A percentile compares a stretch with the other conserved stretches of the same genome.
These are phyloP conservation scores for Tyrannus savana DNA, from an alignment of 2,113 vertebrate species.

Conservation along the genomic window DNA sequence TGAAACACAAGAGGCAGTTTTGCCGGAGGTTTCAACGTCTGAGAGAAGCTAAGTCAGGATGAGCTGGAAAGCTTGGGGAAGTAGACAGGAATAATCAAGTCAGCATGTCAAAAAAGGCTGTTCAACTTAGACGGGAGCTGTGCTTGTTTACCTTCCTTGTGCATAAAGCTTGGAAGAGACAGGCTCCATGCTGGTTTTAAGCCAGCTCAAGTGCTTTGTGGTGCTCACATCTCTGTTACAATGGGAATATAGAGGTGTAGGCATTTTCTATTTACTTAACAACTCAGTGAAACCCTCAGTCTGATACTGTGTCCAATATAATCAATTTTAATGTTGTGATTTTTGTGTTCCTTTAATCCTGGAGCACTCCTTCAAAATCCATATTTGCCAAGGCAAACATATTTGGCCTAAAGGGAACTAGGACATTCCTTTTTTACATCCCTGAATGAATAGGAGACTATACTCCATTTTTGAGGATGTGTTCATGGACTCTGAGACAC, in stretches of 20 bases:
- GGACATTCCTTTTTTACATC: background rate
- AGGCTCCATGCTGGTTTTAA: background rate
- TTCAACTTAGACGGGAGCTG: background rate
- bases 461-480: background rate
- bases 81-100: conserved; percentile 20
- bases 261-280: background rate
- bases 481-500: background rate
- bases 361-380: background rate
- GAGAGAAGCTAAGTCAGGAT: background rate
- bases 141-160: conserved; percentile 1
- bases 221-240: background rate
- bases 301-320: background rate
- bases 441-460: background rate
- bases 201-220: background rate
- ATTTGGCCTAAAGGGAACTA: background rate
- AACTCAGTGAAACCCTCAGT: background rate
- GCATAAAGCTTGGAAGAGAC: background rate
- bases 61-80: conserved; percentile 18
- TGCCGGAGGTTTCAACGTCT: background rate
- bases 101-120: background rate
- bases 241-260: background rate
- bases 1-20: background rate
- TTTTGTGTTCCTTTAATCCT: background rate
- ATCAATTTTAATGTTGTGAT: background rate
- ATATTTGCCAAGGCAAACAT: background rate